Percentiles rank a stretch among this genome's conserved stretches.
These are phyloP conservation scores for Bugulina stolonifera DNA, from an alignment of 2,888 invertebrate species.

Conservation along the genomic window DNA sequence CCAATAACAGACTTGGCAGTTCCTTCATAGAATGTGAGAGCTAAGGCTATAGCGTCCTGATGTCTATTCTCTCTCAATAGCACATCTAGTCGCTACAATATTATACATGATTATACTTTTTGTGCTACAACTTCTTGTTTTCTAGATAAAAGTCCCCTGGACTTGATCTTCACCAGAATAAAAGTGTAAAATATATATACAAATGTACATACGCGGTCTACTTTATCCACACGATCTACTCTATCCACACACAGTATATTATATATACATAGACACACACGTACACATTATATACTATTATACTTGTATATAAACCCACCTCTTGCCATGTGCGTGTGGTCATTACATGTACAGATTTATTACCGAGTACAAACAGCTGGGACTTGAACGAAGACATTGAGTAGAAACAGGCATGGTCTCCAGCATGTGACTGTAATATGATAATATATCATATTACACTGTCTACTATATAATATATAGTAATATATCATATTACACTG, in stretches of 20 bases:
- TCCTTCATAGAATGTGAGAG: conserved; percentile 61
- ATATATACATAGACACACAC: no score
- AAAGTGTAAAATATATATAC: no score
- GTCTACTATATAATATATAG: neutral
- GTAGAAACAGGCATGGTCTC: conserved; percentile 70
- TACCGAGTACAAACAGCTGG: conserved; percentile 67
- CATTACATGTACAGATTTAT: conserved; percentile 60
- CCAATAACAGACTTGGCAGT: conserved; percentile 61
- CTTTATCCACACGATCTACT: no score
- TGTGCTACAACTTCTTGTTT: no score
- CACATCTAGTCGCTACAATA: conserved; percentile 56
- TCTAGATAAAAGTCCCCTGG: no score
- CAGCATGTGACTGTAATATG: conserved; percentile 61
- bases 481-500: neutral
- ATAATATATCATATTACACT: neutral
- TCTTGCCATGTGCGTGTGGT: conserved; percentile 57
- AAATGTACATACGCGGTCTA: no score
- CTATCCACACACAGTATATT: no score
- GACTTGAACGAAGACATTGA: conserved; percentile 65
- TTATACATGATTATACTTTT: no score
- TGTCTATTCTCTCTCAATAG: conserved; percentile 57
- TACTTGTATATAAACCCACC: conserved; percentile 36
- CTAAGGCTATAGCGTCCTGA: conserved; percentile 60
- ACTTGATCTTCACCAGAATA: no score
- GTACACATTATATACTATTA: no score